Evolutionary conservation across 2,113 vertebrate genomes (phyloP), one percentile per base, ranked within the genome.

Genomic region (Pachycephala philippinensis): DNA sequence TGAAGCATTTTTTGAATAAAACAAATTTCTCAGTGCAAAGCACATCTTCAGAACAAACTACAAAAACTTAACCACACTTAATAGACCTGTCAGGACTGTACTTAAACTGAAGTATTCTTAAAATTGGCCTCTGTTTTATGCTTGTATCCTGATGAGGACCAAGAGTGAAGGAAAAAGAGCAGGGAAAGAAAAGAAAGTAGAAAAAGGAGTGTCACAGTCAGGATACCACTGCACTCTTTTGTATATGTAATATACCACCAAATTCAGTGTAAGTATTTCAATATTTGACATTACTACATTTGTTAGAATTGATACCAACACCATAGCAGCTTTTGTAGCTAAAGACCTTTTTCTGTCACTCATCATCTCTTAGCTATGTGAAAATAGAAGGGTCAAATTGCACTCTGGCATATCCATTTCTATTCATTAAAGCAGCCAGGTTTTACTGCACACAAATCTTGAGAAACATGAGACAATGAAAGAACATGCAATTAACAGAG

Each of bases 401-500:
- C 31, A 53, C 66, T 57, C 63, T 63, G 33, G 59, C 80, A 70
- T 56, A 69, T 47, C 59, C 63, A 81, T 90, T 97, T 94, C 87
- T 86, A 64, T 28, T 92, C 57, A 91, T 80, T 95, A 88, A 63
- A 60, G 24, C 50, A 74, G 45, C 8, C 42, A 88, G 14, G 49
- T 95, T 96, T 97, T 84, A 84, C 42, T 87, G 69, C 83, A 95
- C 60, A 65, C 78, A 93, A 93, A 93, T 89, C 72, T 80, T 92
- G 54, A 97, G 93, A 89, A 96, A 83, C 50, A 91, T 26, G 53
- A 49, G 10, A 54, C 78, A 88, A 82, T 60, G 83, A 97, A 96
- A 95, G 45, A 60, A 87, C 19, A 33, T n/a, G 59, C 63, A 97
- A 96, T 95, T 96, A 97, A 97, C 69, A 93, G 61, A 87, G 56